These are phyloP conservation scores for Mactromeris polynyma DNA, from an alignment of 2,888 invertebrate genomes.

Conservation along the genomic window DNA sequence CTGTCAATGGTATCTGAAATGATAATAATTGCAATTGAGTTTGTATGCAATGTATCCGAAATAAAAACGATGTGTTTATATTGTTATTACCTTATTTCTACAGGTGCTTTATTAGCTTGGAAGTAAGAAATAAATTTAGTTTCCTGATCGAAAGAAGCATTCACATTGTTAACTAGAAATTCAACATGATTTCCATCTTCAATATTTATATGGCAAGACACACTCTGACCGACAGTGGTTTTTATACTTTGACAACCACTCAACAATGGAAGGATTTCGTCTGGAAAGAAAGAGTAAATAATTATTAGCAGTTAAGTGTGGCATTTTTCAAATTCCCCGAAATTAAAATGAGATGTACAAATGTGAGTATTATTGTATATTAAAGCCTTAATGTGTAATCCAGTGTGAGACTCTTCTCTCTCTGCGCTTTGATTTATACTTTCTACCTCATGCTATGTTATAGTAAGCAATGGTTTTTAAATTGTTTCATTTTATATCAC, in stretches of 20 bases:
- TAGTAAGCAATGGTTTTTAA: no score
- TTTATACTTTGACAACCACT: constrained; percentile 8
- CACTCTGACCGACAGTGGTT: not conserved
- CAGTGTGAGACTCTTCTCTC: no score
- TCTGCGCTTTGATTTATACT: no score
- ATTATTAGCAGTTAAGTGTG: no score
- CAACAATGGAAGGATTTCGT: not conserved
- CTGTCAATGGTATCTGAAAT: not conserved
- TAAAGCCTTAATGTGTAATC: no score
- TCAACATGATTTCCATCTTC: not conserved
- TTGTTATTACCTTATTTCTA: constrained; percentile 13
- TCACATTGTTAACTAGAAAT: not conserved
- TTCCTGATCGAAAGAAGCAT: not conserved
- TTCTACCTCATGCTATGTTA: no score
- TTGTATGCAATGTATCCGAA: not conserved
- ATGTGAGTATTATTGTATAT: no score
- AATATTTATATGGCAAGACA: not conserved
- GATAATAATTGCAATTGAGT: not conserved
- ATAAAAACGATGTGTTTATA: not conserved
- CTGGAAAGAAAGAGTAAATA: no score
- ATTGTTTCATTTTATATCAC: no score
- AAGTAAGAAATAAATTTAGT: not conserved
- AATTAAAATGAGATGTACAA: no score
- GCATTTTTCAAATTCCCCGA: no score
- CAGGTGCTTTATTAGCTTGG: not conserved